Evolutionary conservation across 2,888 invertebrate species (phyloP).

Genomic region (Platypus cylindrus): DNA sequence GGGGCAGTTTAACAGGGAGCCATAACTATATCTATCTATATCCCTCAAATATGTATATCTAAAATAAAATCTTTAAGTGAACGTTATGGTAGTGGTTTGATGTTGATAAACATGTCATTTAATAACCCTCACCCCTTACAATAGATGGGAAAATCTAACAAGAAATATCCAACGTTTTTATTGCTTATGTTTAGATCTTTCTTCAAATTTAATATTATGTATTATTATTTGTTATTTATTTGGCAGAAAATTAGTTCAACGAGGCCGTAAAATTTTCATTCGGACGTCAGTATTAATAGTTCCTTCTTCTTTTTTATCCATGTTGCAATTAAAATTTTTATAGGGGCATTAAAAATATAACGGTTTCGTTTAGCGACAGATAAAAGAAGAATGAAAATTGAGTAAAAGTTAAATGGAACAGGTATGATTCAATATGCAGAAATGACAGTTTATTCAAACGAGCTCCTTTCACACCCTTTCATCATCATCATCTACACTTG

Average conservation of each 20-base stretch:
- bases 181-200: slow-evolving; percentile 20
- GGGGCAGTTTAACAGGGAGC: too few relatives aligned
- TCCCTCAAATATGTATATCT: too few relatives aligned
- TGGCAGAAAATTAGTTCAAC: slow-evolving; percentile 21
- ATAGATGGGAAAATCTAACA: slow-evolving; percentile 19
- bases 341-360: slow-evolving; percentile 12
- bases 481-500: too few relatives aligned
- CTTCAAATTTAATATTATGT: too few relatives aligned
- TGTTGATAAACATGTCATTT: slow-evolving; percentile 25
- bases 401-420: too few relatives aligned
- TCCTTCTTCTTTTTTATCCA: slow-evolving; percentile 7
- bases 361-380: slow-evolving; percentile 9
- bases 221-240: slow-evolving; percentile 18
- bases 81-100: too few relatives aligned
- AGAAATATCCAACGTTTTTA: slow-evolving; percentile 15
- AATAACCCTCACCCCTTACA: slow-evolving; percentile 16
- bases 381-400: too few relatives aligned
- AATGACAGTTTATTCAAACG: too few relatives aligned
- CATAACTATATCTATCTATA: too few relatives aligned
- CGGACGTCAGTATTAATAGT: slow-evolving; percentile 8
- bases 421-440: too few relatives aligned
- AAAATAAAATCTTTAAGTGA: too few relatives aligned
- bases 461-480: too few relatives aligned
- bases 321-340: slow-evolving; percentile 15
- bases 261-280: slow-evolving; percentile 12